These are phyloP conservation scores for Monochamus saltuarius DNA, from an alignment of 1,140 invertebrate species.

Conservation along the genomic window DNA sequence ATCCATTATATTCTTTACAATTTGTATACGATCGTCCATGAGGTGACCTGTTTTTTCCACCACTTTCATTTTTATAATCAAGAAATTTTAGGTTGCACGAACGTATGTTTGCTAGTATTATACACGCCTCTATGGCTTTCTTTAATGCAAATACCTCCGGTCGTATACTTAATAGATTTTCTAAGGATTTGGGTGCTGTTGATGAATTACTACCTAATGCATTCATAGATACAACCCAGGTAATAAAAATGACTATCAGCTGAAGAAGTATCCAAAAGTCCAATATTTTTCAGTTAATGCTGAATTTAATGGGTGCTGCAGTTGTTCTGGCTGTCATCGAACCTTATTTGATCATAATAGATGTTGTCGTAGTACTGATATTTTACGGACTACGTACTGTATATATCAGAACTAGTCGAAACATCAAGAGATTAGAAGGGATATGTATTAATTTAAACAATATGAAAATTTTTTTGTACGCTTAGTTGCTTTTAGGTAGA, in stretches of 20 bases:
- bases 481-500: slow-evolving; percentile 48
- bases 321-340: slow-evolving; percentile 53
- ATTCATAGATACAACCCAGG: slow-evolving; percentile 33
- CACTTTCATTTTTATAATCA: background rate
- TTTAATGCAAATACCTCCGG: slow-evolving; percentile 61
- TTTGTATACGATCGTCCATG: slow-evolving; percentile 44
- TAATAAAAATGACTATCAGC: background rate
- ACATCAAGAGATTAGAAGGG: slow-evolving; percentile 68
- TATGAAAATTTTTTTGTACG: slow-evolving; percentile 3
- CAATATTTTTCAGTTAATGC: slow-evolving; percentile 16
- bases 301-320: slow-evolving; percentile 41
- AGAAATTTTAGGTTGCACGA: slow-evolving; percentile 58
- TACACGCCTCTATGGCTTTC: slow-evolving; percentile 61
- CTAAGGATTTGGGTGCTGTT: slow-evolving; percentile 57
- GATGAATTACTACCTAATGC: slow-evolving; percentile 46
- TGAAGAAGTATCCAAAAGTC: background rate
- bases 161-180: slow-evolving; percentile 59
- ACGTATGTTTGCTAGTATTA: slow-evolving; percentile 62
- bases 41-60: slow-evolving; percentile 28
- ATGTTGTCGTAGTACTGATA: slow-evolving; percentile 64
- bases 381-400: slow-evolving; percentile 74
- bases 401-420: slow-evolving; percentile 67
- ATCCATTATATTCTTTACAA: slow-evolving; percentile 42
- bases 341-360: slow-evolving; percentile 64
- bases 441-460: background rate